Conservation (phyloP, 2,888 invertebrate genomes). For the Heliconius charithonia region DNA sequence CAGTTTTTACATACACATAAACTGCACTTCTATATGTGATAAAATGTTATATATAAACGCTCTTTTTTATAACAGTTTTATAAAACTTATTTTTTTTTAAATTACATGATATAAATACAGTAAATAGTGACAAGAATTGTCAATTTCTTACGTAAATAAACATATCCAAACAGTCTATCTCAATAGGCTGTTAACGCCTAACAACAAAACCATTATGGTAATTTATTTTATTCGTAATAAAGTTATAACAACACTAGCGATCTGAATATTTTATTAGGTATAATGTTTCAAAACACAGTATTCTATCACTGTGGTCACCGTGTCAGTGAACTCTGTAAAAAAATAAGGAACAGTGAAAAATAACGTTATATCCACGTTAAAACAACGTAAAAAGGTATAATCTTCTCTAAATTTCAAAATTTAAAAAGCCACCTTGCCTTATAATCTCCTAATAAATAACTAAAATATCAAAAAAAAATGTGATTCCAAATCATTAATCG, state of each 20-base stretch:
- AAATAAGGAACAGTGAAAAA: not conserved
- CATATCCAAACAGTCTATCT: slow-evolving; percentile 13
- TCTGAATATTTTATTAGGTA: slow-evolving; percentile 54
- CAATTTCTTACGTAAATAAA: not conserved
- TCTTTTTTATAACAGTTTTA: not conserved
- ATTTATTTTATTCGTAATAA: slow-evolving; percentile 21
- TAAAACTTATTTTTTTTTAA: not conserved
- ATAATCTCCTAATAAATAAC: slow-evolving; percentile 42
- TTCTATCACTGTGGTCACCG: slow-evolving; percentile 47
- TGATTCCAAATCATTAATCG: slow-evolving; percentile 60
- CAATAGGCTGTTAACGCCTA: slow-evolving; percentile 15
- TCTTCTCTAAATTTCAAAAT: slow-evolving; percentile 1
- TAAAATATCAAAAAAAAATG: slow-evolving; percentile 53
- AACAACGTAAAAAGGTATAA: slow-evolving; percentile 1
- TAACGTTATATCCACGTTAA: slow-evolving; percentile 19
- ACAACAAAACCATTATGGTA: slow-evolving; percentile 27
- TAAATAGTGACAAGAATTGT: slow-evolving; percentile 10
- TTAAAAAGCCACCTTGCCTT: slow-evolving; percentile 16
- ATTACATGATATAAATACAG: not conserved
- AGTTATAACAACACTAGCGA: slow-evolving; percentile 26
- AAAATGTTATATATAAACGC: too few relatives aligned
- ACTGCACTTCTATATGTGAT: too few relatives aligned
- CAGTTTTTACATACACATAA: not conserved
- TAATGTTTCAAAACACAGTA: slow-evolving; percentile 56
- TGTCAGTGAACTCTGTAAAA: slow-evolving; percentile 54